phyloP scores from a whole-genome alignment of 2,113 vertebrate species.

The Columbina picui region DNA sequence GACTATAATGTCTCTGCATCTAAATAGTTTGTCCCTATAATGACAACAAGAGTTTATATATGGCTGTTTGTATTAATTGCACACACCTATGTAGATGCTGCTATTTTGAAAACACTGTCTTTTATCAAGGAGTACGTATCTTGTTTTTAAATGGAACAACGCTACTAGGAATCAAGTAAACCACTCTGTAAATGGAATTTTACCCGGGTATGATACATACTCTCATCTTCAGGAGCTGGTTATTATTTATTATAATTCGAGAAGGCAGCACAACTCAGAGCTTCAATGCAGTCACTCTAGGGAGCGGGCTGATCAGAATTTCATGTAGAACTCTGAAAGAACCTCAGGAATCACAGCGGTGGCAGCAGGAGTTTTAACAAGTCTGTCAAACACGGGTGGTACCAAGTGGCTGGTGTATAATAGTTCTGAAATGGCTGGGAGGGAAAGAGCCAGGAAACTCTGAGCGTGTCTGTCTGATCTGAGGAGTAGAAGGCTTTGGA shows the following conservation, averaged over 20 bases:
- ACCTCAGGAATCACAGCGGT: background rate
- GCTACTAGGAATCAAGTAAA: background rate
- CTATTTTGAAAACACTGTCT: background rate
- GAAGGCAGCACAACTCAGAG: background rate
- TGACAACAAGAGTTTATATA: background rate
- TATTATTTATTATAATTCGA: background rate
- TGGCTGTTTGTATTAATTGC: background rate
- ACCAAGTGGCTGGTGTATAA: background rate
- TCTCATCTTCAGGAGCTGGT: background rate
- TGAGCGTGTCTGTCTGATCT: background rate
- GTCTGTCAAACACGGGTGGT: constrained; percentile 7
- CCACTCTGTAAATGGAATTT: background rate
- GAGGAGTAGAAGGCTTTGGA: background rate
- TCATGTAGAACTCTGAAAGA: background rate
- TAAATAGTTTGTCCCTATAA: background rate
- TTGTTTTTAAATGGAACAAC: background rate
- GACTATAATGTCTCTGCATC: background rate
- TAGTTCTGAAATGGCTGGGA: background rate
- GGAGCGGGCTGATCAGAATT: background rate
- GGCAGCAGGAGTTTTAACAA: background rate
- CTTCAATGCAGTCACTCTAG: background rate
- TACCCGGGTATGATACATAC: background rate
- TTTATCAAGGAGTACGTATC: background rate
- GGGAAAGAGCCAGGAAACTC: background rate
- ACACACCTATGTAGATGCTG: background rate